Percentiles rank a stretch among this genome's conserved stretches.
phyloP scores from a whole-genome alignment of 2,888 invertebrate genomes.

The Geotrupes spiniger region DNA sequence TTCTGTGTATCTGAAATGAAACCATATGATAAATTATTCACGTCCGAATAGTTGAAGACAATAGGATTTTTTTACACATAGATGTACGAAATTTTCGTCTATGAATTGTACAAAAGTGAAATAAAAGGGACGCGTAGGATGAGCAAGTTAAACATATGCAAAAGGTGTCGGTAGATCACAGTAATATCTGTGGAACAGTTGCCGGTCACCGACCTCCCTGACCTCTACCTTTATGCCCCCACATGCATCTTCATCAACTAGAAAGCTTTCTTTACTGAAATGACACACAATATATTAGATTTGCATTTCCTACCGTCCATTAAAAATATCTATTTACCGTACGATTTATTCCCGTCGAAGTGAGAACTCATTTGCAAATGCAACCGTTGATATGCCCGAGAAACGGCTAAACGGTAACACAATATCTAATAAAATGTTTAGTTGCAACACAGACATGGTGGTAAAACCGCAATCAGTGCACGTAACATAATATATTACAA shows the following conservation, averaged over 20 bases:
- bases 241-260: conserved; percentile 38
- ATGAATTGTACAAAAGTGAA: neutral
- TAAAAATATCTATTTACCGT: conserved; percentile 2
- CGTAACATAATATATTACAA: neutral
- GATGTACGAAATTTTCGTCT: neutral
- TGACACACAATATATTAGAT: conserved; percentile 31
- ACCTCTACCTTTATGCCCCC: conserved; percentile 49
- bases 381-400: too few species aligned
- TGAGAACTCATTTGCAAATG: too few species aligned
- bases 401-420: too few species aligned
- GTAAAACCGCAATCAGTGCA: conserved; percentile 1
- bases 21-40: conserved; percentile 17
- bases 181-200: conserved; percentile 38
- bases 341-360: neutral
- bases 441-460: neutral
- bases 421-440: too few species aligned
- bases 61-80: too few species aligned
- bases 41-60: neutral
- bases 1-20: conserved; percentile 76
- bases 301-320: conserved; percentile 17
- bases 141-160: conserved; percentile 33
- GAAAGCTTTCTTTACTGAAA: conserved; percentile 33
- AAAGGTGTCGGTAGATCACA: conserved; percentile 47
- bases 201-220: conserved; percentile 47
- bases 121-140: neutral